These are phyloP conservation scores for Diaprepes abbreviatus DNA, from an alignment of 2,888 invertebrate species.

Conservation along the genomic window DNA sequence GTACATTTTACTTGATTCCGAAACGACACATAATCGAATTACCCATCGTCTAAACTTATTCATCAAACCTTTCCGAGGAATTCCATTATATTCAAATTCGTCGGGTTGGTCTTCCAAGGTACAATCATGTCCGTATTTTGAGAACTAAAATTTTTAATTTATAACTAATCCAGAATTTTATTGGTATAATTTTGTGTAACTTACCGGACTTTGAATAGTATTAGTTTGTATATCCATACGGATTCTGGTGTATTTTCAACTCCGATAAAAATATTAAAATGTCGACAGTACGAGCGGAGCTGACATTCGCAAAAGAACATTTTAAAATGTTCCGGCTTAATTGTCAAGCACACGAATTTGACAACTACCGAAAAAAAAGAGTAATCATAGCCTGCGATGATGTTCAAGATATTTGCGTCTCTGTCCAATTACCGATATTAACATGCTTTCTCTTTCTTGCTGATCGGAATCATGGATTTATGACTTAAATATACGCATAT, in stretches of 20 bases:
- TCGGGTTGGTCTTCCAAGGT: constrained; percentile 53
- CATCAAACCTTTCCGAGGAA: constrained; percentile 41
- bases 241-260: constrained; percentile 12
- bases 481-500: too few species aligned
- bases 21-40: constrained; percentile 54
- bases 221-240: constrained; percentile 10
- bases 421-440: too few species aligned
- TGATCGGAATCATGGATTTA: too few species aligned
- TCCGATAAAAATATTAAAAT: too few species aligned
- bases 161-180: background rate
- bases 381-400: too few species aligned
- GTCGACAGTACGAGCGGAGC: too few species aligned
- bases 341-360: too few species aligned
- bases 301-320: too few species aligned
- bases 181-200: background rate
- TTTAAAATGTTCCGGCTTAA: too few species aligned
- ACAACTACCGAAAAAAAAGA: too few species aligned
- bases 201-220: constrained; percentile 26
- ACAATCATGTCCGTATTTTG: constrained; percentile 56
- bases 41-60: constrained; percentile 51
- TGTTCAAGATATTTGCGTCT: too few species aligned
- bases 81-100: constrained; percentile 51
- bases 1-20: constrained; percentile 56
- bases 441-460: too few species aligned
- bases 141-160: constrained; percentile 49